Conservation (phyloP, 2,888 invertebrate species). For the Agonum fuliginosum region DNA sequence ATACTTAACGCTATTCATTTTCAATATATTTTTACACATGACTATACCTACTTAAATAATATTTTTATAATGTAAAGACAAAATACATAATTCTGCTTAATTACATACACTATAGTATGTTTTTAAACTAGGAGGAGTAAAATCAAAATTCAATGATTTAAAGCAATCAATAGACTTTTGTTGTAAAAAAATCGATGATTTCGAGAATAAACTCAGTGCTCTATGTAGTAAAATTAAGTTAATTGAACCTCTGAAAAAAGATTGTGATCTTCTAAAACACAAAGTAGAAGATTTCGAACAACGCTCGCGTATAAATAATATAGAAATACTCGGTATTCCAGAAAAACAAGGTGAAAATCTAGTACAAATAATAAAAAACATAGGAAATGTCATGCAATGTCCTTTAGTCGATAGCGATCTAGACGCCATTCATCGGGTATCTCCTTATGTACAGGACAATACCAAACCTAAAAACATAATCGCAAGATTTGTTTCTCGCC, state of each 20-base stretch:
- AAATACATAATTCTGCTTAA: too few species aligned
- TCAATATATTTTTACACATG: too few species aligned
- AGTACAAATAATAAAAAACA: not conserved
- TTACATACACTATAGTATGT: too few species aligned
- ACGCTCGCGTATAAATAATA: not conserved
- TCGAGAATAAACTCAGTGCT: not conserved
- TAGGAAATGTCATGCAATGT: not conserved
- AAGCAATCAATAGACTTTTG: not conserved
- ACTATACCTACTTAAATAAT: too few species aligned
- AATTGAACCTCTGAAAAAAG: not conserved
- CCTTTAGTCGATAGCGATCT: not conserved
- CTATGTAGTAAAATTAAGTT: not conserved
- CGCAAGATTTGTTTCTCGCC: not conserved
- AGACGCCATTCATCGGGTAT: not conserved
- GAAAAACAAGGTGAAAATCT: not conserved
- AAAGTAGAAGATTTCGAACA: too few species aligned
- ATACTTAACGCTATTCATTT: too few species aligned
- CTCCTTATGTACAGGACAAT: not conserved
- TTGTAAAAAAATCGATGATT: not conserved
- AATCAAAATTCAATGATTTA: not conserved
- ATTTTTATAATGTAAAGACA: too few species aligned
- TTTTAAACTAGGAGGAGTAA: too few species aligned
- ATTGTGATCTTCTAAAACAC: not conserved
- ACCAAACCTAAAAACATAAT: not conserved
- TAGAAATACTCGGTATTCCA: not conserved